A percentile compares a stretch with the other conserved stretches of the same genome.
Evolutionary conservation across 2,797 vertebrate species (phyloP).

Genomic region (Threskiornis aethiopicus): DNA sequence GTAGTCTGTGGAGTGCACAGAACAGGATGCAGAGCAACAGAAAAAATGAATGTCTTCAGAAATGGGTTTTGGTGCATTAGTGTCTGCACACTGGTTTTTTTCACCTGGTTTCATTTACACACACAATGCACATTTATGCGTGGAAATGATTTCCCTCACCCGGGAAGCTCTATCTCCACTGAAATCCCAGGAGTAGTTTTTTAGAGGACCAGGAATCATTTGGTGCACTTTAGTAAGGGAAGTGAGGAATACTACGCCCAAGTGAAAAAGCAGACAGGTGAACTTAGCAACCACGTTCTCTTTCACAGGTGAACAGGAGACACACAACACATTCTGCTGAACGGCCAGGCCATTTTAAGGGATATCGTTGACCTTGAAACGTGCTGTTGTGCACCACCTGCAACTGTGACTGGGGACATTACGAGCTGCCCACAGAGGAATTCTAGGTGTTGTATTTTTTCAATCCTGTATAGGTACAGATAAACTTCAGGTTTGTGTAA

Average conservation of each 20-base stretch:
- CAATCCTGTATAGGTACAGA: neutral
- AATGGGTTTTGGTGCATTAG: neutral
- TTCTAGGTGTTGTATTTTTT: neutral
- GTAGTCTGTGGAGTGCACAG: neutral
- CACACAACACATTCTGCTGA: neutral
- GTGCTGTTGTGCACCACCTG: neutral
- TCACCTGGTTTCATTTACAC: neutral
- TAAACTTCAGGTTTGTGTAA: neutral
- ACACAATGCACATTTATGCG: neutral
- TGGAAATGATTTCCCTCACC: neutral
- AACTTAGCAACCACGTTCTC: neutral
- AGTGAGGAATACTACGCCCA: neutral
- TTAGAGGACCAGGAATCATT: neutral
- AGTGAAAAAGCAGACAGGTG: neutral
- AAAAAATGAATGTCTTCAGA: neutral
- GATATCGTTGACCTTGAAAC: neutral
- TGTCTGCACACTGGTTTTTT: neutral
- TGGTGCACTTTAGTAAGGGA: neutral
- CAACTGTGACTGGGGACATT: neutral
- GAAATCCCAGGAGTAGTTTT: neutral
- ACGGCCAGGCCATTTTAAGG: neutral
- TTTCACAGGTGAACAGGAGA: neutral
- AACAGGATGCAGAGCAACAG: neutral
- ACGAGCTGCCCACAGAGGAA: neutral
- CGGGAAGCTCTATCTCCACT: neutral